These are phyloP conservation scores for Stegodyphus dumicola DNA, from an alignment of 1,140 invertebrate species.

Conservation along the genomic window DNA sequence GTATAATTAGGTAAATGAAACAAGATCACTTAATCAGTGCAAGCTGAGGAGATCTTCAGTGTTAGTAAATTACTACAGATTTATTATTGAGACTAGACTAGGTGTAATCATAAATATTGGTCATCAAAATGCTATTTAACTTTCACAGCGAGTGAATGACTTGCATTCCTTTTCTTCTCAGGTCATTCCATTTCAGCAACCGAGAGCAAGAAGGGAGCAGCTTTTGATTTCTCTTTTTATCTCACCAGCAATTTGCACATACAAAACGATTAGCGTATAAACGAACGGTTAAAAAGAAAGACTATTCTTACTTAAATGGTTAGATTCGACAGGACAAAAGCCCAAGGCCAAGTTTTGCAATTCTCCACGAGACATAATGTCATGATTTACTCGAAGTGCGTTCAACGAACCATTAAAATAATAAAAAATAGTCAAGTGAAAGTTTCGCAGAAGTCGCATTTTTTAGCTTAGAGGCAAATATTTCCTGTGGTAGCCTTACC, in stretches of 20 bases:
- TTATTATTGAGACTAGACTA: too few relatives aligned
- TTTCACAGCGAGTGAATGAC: not conserved
- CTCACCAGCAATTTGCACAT: too few relatives aligned
- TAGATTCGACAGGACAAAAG: conserved; percentile 10
- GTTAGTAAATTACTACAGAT: too few relatives aligned
- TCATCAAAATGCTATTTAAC: too few relatives aligned
- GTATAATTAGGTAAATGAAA: too few relatives aligned
- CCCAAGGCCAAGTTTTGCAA: conserved; percentile 11
- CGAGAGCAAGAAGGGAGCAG: not conserved
- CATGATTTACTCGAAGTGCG: conserved; percentile 35
- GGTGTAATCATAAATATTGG: too few relatives aligned
- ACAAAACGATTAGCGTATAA: not conserved
- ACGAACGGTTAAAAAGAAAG: not conserved
- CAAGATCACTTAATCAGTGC: too few relatives aligned
- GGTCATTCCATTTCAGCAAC: not conserved
- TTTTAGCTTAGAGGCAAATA: conserved; percentile 46
- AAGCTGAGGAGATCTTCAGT: too few relatives aligned
- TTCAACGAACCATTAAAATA: conserved; percentile 53
- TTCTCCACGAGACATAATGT: not conserved
- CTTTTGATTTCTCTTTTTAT: too few relatives aligned
- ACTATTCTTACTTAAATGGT: not conserved
- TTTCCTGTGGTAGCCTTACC: conserved; percentile 10
- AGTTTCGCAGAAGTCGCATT: conserved; percentile 18
- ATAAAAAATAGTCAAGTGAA: conserved; percentile 7
- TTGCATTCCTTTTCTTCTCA: not conserved